Conservation (phyloP, 2,113 vertebrate genomes). For the Sinocyclocheilus grahami region DNA sequence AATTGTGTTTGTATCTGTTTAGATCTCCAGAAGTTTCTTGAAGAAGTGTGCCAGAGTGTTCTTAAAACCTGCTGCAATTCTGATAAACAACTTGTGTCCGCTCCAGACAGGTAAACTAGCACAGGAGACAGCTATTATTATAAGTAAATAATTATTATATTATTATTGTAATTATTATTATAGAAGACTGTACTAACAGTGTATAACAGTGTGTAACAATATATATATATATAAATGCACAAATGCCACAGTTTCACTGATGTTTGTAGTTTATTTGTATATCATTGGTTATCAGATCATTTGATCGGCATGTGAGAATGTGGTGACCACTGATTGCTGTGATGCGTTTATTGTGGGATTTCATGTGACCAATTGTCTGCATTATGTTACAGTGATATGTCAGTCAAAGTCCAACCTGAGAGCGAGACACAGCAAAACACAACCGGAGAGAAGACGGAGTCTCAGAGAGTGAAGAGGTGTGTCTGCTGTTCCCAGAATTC, state of each 20-base stretch:
- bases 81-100: not conserved
- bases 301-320: not conserved
- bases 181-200: no score
- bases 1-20: constrained; percentile 17
- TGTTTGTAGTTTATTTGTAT: not conserved
- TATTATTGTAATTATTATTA: no score
- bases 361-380: constrained; percentile 25
- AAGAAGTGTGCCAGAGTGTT: constrained; percentile 57
- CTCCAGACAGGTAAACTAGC: constrained; percentile 41
- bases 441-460: not conserved
- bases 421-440: not conserved
- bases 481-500: not conserved
- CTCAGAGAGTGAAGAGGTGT: constrained; percentile 27
- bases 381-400: constrained; percentile 26
- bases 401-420: not conserved
- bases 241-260: not conserved
- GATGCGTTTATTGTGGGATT: not conserved
- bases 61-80: constrained; percentile 43
- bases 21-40: constrained; percentile 59
- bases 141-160: no score
- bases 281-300: not conserved
- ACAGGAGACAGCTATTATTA: no score
- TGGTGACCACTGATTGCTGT: not conserved
- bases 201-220: no score
- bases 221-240: no score